Evolutionary conservation across 2,797 vertebrate genomes (phyloP).

Genomic region (Telmatherina bonti): DNA sequence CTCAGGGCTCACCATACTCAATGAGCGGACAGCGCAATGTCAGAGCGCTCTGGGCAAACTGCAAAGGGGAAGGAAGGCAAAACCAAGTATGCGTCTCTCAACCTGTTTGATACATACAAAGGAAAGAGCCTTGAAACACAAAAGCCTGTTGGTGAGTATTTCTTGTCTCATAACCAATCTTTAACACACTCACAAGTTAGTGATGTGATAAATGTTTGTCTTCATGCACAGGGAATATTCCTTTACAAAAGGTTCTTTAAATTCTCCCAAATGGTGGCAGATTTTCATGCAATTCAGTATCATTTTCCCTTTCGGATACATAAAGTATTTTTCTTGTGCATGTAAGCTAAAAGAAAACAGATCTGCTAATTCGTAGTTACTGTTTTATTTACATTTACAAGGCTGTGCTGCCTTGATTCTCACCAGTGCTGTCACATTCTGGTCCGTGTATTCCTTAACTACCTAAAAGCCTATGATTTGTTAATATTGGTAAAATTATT

Average conservation of each 20-base stretch:
- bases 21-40: conserved; percentile 99
- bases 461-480: conserved; percentile 22
- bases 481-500: conserved; percentile 25
- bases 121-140: conserved; percentile 98
- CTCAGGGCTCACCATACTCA: conserved; percentile 97
- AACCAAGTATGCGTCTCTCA: conserved; percentile 98
- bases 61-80: conserved; percentile 99
- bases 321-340: background rate
- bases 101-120: conserved; percentile 99
- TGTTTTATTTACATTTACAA: conserved; percentile 34
- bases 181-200: background rate
- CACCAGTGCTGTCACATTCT: conserved; percentile 9
- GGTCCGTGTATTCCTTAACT: conserved; percentile 24
- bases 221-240: background rate
- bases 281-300: no score
- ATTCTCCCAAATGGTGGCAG: no score
- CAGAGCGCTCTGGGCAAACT: conserved; percentile 99
- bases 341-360: background rate
- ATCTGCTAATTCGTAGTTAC: conserved; percentile 19
- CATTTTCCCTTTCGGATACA: no score
- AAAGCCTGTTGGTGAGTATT: conserved; percentile 93
- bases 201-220: background rate
- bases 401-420: conserved; percentile 16
- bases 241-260: no score
- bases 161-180: background rate